Conservation (phyloP, 30 jellyfish, hydroid and myxozoan species). For the Morbakka virulenta region DNA sequence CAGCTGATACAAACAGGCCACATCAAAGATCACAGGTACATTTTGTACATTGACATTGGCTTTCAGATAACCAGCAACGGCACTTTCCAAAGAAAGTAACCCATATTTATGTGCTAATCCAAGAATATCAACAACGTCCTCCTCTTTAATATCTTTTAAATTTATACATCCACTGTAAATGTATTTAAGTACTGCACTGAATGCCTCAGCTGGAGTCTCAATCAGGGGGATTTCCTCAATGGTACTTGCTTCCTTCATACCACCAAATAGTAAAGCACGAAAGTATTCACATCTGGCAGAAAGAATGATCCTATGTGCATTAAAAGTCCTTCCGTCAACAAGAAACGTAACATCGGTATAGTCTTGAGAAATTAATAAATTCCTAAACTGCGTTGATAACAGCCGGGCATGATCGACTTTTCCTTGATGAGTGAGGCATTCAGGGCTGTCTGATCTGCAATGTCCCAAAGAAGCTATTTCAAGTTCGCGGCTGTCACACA, state of each 20-base stretch:
- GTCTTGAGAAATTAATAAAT: constrained; percentile 64
- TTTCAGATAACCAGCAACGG: constrained; percentile 69
- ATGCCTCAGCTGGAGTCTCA: constrained; percentile 74
- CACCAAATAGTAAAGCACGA: constrained; percentile 91
- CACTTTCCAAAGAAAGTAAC: constrained; percentile 76
- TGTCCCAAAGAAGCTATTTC: too few species aligned
- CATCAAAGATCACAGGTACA: constrained; percentile 74
- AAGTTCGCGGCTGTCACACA: too few species aligned
- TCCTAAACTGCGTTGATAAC: constrained; percentile 76
- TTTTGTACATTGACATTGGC: constrained; percentile 38
- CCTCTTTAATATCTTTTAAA: constrained; percentile 67
- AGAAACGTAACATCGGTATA: constrained; percentile 78
- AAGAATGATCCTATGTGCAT: constrained; percentile 69
- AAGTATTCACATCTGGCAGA: constrained; percentile 93
- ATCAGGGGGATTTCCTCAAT: constrained; percentile 53
- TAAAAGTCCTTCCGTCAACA: constrained; percentile 68
- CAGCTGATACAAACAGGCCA: constrained; percentile 45
- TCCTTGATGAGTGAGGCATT: too few species aligned
- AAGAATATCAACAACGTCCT: constrained; percentile 70
- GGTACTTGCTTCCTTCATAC: constrained; percentile 78
- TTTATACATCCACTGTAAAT: constrained; percentile 69
- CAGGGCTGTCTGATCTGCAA: too few species aligned
- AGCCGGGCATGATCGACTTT: constrained; percentile 70
- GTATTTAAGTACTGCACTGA: constrained; percentile 55
- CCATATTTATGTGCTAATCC: constrained; percentile 87